phyloP scores from a whole-genome alignment of 2,113 vertebrate species.

The Ptilonorhynchus violaceus region DNA sequence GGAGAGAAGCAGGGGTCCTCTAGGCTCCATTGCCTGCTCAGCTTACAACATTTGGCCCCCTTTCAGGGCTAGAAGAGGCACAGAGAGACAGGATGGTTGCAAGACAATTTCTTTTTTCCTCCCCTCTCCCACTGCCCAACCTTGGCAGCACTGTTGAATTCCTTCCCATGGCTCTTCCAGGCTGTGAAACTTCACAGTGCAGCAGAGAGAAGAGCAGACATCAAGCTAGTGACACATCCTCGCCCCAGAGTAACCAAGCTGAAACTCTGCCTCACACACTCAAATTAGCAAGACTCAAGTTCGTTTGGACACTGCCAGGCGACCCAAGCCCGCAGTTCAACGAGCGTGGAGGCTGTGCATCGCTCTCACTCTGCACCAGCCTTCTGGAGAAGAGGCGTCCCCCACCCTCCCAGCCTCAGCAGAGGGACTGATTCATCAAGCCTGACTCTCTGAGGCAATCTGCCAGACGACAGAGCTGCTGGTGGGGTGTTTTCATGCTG shows the following conservation, averaged over 20 bases:
- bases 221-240: not conserved
- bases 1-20: not conserved
- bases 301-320: not conserved
- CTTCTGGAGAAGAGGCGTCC: not conserved
- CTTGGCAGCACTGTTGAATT: not conserved
- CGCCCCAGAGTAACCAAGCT: not conserved
- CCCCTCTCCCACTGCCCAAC: not conserved
- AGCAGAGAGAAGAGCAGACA: not conserved
- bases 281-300: not conserved
- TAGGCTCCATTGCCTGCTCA: not conserved
- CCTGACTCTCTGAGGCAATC: constrained; percentile 9
- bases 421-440: constrained; percentile 20
- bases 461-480: constrained; percentile 42
- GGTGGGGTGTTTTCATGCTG: constrained; percentile 20
- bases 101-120: not conserved
- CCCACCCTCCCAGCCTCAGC: not conserved
- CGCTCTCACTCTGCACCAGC: not conserved
- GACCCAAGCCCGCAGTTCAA: not conserved
- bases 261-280: not conserved
- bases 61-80: not conserved
- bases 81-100: not conserved
- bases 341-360: fast-evolving
- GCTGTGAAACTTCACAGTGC: not conserved
- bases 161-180: not conserved
- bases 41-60: not conserved